Conservation (phyloP, 2,797 vertebrate genomes). For the Spheniscus humboldti region DNA sequence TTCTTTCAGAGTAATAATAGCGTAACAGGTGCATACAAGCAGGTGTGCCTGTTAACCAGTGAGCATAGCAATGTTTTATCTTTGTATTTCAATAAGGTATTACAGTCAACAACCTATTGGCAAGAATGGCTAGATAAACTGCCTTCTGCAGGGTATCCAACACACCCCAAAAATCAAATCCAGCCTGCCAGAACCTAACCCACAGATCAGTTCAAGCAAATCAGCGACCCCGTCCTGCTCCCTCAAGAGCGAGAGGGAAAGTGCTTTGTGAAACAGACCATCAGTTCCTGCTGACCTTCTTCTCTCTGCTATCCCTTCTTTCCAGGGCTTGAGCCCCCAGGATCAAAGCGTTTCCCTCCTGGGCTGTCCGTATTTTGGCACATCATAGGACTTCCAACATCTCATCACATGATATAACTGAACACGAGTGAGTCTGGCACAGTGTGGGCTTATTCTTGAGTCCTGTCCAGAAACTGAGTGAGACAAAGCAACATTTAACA, state of each 20-base stretch:
- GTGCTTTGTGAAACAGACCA: rapidly evolving
- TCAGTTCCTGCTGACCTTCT: not conserved
- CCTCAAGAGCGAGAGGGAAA: not conserved
- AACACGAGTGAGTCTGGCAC: not conserved
- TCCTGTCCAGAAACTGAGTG: not conserved
- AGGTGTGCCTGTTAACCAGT: not conserved
- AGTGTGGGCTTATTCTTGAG: rapidly evolving
- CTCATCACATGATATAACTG: not conserved
- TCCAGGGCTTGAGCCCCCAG: not conserved
- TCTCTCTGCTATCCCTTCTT: not conserved
- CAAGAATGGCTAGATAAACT: not conserved
- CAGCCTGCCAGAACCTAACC: not conserved
- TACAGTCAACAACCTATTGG: not conserved
- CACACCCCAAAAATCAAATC: not conserved
- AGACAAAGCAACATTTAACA: not conserved
- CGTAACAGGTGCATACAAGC: not conserved
- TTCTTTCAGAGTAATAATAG: not conserved
- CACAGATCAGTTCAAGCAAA: not conserved
- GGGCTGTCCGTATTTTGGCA: not conserved
- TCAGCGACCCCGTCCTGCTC: not conserved
- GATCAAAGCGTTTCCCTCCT: not conserved
- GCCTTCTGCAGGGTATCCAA: not conserved
- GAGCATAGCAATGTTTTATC: not conserved
- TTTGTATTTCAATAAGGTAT: not conserved
- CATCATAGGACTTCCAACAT: not conserved